Evolutionary conservation across 2,113 vertebrate species (phyloP).

Genomic region (Engraulis encrasicolus): DNA sequence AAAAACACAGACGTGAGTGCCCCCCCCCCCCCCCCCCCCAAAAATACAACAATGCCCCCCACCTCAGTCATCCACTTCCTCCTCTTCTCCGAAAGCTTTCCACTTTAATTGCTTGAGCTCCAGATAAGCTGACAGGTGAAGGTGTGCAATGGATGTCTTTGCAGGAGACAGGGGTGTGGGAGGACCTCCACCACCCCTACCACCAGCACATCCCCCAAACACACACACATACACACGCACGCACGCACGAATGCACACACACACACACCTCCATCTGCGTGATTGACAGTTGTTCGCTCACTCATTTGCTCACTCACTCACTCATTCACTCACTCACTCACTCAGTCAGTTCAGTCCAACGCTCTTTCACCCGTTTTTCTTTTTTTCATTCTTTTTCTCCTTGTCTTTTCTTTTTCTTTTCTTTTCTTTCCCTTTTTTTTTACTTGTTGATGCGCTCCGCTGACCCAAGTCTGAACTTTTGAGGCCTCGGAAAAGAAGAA

Average conservation of each 20-base stretch:
- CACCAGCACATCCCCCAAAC: no score
- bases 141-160: slow-evolving; percentile 56
- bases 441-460: slow-evolving; percentile 34
- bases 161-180: slow-evolving; percentile 33
- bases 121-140: slow-evolving; percentile 70
- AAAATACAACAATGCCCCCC: no score
- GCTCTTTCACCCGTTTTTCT: no score
- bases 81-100: slow-evolving; percentile 10
- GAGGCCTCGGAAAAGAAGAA: slow-evolving; percentile 63
- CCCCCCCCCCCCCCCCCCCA: not conserved
- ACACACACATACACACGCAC: no score
- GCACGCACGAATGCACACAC: no score
- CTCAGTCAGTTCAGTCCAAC: no score
- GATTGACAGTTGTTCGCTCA: slow-evolving; percentile 29
- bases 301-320: slow-evolving; percentile 27
- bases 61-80: not conserved
- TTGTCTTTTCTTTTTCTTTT: no score
- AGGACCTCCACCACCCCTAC: no score
- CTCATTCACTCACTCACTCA: no score
- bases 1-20: slow-evolving; percentile 45
- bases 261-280: not conserved
- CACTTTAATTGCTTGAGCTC: slow-evolving; percentile 54
- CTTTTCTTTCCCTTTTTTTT: no score
- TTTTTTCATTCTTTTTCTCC: no score
- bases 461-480: slow-evolving; percentile 71